phyloP scores from a whole-genome alignment of 2,113 vertebrate genomes.

The Alectura lathami region DNA sequence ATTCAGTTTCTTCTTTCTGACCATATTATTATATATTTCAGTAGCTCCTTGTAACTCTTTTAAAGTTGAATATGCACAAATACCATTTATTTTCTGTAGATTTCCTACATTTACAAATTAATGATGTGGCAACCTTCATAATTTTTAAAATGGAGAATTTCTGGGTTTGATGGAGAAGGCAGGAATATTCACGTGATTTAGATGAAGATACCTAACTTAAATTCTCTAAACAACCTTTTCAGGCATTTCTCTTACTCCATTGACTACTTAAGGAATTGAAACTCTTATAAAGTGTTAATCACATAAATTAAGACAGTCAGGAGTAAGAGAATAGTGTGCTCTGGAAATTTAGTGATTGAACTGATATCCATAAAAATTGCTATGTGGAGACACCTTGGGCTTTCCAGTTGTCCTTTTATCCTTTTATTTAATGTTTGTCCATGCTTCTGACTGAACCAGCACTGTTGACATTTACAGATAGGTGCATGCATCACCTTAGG shows the following conservation, averaged over 20 bases:
- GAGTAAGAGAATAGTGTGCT: not conserved
- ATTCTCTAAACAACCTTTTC: not conserved
- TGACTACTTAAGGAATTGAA: not conserved
- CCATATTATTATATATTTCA: not conserved
- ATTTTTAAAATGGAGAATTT: not conserved
- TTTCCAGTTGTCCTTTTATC: not conserved
- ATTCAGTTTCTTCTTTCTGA: not conserved
- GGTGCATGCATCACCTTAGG: not conserved
- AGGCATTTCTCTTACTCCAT: not conserved
- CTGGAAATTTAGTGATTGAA: not conserved
- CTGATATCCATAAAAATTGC: not conserved
- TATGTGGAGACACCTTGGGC: fast-evolving
- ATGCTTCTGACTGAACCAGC: not conserved
- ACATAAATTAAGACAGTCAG: not conserved
- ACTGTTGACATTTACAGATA: not conserved
- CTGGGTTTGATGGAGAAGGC: not conserved
- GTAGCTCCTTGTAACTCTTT: not conserved
- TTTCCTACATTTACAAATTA: not conserved
- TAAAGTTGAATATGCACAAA: not conserved
- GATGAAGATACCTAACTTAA: not conserved
- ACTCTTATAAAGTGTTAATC: not conserved
- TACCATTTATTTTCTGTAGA: not conserved
- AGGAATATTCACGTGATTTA: not conserved
- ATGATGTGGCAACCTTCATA: not conserved
- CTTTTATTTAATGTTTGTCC: not conserved